phyloP scores from a whole-genome alignment of 2,888 invertebrate species.

The Pteria penguin region DNA sequence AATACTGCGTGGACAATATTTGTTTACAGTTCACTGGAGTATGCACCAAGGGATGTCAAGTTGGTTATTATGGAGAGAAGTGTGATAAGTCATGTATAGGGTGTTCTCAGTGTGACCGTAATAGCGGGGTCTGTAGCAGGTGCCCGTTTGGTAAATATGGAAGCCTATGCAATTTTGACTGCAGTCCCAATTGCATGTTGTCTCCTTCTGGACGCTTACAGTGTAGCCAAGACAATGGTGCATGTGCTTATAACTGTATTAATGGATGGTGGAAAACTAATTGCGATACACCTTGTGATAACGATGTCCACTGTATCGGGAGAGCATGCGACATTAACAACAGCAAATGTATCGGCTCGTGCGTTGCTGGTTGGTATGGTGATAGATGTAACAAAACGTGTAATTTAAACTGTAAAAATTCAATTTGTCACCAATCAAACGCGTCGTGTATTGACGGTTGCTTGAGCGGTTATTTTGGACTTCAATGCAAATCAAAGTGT shows the following conservation, averaged over 20 bases:
- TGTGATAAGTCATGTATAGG: slow-evolving; percentile 22
- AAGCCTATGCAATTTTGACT: slow-evolving; percentile 3
- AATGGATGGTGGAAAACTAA: slow-evolving; percentile 23
- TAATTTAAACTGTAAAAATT: slow-evolving; percentile 14
- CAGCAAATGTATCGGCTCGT: slow-evolving; percentile 20
- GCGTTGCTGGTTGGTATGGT: slow-evolving; percentile 22
- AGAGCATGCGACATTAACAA: slow-evolving; percentile 18
- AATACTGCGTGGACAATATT: slow-evolving; percentile 9
- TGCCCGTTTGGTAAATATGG: slow-evolving; percentile 11
- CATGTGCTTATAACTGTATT: slow-evolving; percentile 14
- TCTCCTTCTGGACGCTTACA: slow-evolving; percentile 1
- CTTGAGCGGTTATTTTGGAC: slow-evolving; percentile 20
- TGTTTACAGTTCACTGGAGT: background rate
- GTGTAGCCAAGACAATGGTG: slow-evolving; percentile 22
- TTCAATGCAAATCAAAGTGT: slow-evolving; percentile 5
- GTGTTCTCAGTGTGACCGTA: slow-evolving; percentile 20
- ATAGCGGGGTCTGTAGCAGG: slow-evolving; percentile 16
- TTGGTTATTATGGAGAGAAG: slow-evolving; percentile 29
- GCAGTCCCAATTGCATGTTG: slow-evolving; percentile 18
- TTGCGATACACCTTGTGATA: slow-evolving; percentile 24
- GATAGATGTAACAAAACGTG: slow-evolving; percentile 5
- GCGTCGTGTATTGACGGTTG: slow-evolving; percentile 14
- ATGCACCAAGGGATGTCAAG: background rate
- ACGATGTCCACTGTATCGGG: background rate
- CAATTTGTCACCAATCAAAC: background rate